Evolutionary conservation across 2,797 vertebrate genomes (phyloP), one percentile per base, ranked within the genome.

Genomic region (Fundulus diaphanus): DNA sequence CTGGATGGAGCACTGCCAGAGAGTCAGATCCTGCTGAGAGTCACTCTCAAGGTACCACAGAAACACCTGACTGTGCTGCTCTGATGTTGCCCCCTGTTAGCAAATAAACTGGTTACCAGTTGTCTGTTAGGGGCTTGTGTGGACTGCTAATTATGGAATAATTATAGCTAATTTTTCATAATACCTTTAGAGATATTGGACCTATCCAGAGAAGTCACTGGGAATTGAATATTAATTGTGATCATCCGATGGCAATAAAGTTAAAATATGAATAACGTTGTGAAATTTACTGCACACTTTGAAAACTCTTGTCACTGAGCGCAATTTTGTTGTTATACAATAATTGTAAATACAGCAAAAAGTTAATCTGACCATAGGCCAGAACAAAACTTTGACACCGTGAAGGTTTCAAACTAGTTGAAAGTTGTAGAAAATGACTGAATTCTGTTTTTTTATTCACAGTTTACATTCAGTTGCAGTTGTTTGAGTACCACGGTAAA

Each of bases 11-110:
- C 93, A 1, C 92, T 95, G 29, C 92, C 96, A 27, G 90, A 92
- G 89, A 96, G 94, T 86, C 96, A 97, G 91, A 89, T 98, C 81
- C 91, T 99, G 0, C 87, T 99, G 88, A 95, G 96, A 90, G 94
- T 88, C 9, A 94, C 94, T 56, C 93, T 99, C 22, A 96, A 96
- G 96, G 97, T 98, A 82, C 94, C 82, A 89, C 51, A 52, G 75
- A 80, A 13, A 3, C 16, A 18, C 12, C 78, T 15, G 8, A 78
- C 76, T 13, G 82, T 65, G 52, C 29, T 44, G 29, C 20, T 29
- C 8, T 40, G 27, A 11, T 61, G 37, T 12, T 59, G 3, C 31
- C 22, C 37, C 3, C 9, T 63, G 37, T 63, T 63, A 37, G 20
- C 7, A 63, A 37, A 22, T 37, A 35, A 63, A 63, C 20, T 2